Conservation (phyloP, 1,140 invertebrate species). For the Drosophila setifemur region DNA sequence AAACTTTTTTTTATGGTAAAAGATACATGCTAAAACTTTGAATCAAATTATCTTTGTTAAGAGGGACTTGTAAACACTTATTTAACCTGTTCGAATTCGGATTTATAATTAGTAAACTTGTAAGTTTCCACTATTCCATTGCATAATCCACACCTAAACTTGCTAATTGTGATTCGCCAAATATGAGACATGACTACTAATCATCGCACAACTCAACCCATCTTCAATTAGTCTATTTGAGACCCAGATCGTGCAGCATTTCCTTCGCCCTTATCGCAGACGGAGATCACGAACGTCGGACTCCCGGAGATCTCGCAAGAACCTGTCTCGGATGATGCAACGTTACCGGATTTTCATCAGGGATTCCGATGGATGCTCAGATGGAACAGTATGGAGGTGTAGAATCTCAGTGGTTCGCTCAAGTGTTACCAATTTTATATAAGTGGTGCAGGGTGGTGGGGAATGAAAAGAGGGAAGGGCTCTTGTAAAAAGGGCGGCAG, state of each 20-base stretch:
- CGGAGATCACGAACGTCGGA: slow-evolving; percentile 26
- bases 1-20: no score
- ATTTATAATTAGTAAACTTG: slow-evolving; percentile 4
- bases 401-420: neutral
- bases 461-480: neutral
- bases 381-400: neutral
- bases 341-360: neutral
- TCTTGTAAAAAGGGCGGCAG: slow-evolving; percentile 45
- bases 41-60: no score
- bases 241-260: slow-evolving; percentile 15
- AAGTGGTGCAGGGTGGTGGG: slow-evolving; percentile 3
- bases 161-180: slow-evolving; percentile 11
- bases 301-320: slow-evolving; percentile 3
- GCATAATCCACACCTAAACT: slow-evolving; percentile 13
- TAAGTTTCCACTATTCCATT: neutral
- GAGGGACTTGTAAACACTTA: neutral
- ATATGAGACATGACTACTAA: slow-evolving; percentile 35
- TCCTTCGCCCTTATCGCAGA: slow-evolving; percentile 18
- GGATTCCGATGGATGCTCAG: slow-evolving; percentile 2
- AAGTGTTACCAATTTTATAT: slow-evolving; percentile 36
- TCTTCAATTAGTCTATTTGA: slow-evolving; percentile 5
- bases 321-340: neutral
- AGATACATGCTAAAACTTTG: no score
- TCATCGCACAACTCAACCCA: slow-evolving; percentile 1
- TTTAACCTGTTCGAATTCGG: slow-evolving; percentile 1